Conservation (phyloP, 2,113 vertebrate species). For the Scolopax mira region DNA sequence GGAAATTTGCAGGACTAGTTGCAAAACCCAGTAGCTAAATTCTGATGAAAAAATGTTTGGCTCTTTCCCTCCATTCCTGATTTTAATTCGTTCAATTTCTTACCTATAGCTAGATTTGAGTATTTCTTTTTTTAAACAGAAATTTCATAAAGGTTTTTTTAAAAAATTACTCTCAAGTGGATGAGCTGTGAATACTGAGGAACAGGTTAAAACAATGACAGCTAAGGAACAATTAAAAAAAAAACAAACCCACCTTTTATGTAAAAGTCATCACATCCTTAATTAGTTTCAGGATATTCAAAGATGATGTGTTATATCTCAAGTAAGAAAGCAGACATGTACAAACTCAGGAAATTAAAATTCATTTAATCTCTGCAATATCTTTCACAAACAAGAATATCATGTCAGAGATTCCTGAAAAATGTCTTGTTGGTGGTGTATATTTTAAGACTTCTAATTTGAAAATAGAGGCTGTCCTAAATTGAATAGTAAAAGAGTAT, state of each 20-base stretch:
- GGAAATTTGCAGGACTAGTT: neutral
- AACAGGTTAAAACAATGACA: neutral
- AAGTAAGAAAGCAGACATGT: neutral
- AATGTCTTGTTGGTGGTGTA: rapidly evolving
- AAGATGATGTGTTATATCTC: neutral
- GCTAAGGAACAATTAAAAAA: neutral
- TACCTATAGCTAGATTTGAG: neutral
- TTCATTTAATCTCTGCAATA: neutral
- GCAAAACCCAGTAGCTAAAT: neutral
- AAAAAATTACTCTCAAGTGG: neutral
- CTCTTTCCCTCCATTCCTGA: neutral
- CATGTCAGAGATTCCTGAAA: neutral
- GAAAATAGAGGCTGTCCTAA: neutral
- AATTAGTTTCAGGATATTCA: conserved; percentile 4
- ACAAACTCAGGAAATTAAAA: conserved; percentile 12
- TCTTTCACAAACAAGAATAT: neutral
- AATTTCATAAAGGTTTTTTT: neutral
- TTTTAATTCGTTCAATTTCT: neutral
- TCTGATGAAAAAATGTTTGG: neutral
- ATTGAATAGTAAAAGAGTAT: neutral
- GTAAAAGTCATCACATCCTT: neutral
- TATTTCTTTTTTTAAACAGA: neutral
- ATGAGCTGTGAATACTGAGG: neutral
- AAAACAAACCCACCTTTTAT: neutral
- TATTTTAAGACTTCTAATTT: neutral